Conservation (phyloP, 2,113 vertebrate genomes). For the Hiodon alosoides region DNA sequence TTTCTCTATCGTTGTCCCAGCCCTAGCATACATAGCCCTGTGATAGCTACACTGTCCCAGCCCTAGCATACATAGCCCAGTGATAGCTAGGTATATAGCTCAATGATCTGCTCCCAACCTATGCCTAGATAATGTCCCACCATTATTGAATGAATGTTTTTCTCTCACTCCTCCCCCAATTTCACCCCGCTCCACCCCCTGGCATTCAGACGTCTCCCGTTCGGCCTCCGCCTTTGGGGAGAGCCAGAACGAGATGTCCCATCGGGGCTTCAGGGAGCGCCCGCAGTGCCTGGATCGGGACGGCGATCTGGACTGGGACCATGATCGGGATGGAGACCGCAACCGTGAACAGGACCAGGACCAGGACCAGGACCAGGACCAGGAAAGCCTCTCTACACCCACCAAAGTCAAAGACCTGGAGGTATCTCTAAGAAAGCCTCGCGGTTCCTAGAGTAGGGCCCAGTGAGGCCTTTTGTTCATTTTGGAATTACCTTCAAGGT, state of each 20-base stretch:
- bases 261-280: constrained; percentile 54
- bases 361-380: constrained; percentile 48
- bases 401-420: constrained; percentile 89
- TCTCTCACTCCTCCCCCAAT: too few species aligned
- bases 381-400: constrained; percentile 67
- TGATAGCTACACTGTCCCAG: too few species aligned
- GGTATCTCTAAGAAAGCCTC: constrained; percentile 55
- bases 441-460: not conserved
- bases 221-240: constrained; percentile 80
- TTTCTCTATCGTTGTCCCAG: too few species aligned
- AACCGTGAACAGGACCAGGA: constrained; percentile 64
- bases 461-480: not conserved
- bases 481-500: not conserved
- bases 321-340: too few species aligned
- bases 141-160: too few species aligned
- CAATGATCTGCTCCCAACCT: too few species aligned
- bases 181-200: too few species aligned
- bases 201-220: constrained; percentile 75
- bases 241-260: constrained; percentile 73
- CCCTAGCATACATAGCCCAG: too few species aligned
- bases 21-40: too few species aligned
- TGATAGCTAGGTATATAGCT: too few species aligned
- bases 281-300: constrained; percentile 54
- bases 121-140: too few species aligned
- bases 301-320: constrained; percentile 56